These are phyloP conservation scores for Brachystomella parvula DNA, from an alignment of 1,140 invertebrate species.

Conservation along the genomic window DNA sequence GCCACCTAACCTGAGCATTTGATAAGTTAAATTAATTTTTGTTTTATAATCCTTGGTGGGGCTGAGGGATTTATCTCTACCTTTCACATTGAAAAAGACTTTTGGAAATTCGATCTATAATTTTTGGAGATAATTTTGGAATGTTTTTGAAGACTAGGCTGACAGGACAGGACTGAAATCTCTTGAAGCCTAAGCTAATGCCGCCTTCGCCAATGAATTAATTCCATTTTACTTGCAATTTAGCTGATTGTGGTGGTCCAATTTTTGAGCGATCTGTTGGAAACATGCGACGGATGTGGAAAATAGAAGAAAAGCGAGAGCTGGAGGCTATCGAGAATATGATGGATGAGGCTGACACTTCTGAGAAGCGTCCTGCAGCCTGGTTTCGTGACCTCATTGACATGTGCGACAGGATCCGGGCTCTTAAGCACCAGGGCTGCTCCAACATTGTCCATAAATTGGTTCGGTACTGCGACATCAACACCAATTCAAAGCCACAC, in stretches of 20 bases:
- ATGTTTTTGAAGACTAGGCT: no score
- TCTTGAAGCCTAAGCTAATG: no score
- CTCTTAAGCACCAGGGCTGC: constrained; percentile 24
- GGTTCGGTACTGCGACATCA: constrained; percentile 26
- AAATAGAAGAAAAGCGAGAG: background rate
- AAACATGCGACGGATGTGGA: constrained; percentile 3
- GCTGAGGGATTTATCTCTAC: no score
- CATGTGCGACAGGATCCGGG: constrained; percentile 16
- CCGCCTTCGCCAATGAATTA: background rate
- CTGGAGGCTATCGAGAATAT: background rate
- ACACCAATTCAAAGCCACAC: constrained; percentile 22
- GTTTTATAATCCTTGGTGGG: no score
- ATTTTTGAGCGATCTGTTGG: constrained; percentile 23
- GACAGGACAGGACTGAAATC: no score
- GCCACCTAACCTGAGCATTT: no score
- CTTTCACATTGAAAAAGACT: no score
- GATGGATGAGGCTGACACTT: background rate
- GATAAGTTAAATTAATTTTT: no score
- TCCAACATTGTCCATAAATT: constrained; percentile 11
- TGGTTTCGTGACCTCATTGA: constrained; percentile 28
- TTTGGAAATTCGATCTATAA: no score
- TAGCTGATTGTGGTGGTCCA: constrained; percentile 10
- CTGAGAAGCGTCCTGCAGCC: constrained; percentile 14
- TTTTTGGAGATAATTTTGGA: no score
- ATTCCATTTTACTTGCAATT: background rate